Evolutionary conservation across 2,888 invertebrate genomes (phyloP), one percentile per base, ranked within the genome.

Genomic region (Trachelus troglodyta): DNA sequence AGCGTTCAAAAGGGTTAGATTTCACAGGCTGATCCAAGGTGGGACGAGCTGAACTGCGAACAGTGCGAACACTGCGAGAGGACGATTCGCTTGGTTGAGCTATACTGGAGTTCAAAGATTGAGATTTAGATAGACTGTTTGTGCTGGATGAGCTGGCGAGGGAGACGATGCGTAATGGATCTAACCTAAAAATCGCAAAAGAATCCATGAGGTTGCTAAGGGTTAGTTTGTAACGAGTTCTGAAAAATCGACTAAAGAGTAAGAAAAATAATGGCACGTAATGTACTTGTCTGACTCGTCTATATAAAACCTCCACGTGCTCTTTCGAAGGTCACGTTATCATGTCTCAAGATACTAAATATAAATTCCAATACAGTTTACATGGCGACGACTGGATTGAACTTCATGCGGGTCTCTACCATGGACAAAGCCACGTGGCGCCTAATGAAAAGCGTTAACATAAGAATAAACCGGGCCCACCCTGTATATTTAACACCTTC

Each of bases 1-100:
- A 82, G 83, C 85, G 84, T 81, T 81, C 75, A 83, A 80, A 80
- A 79, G 85, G 83, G 84, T 89, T 87, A 88, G 87, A 89, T 89
- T 89, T 88, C 89, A 89, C 86, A 86, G 82, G 81, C 84, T 85
- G 87, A 87, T 88, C 85, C 80, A 79, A 77, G 40, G 6, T 56
- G 23, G 40, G 40, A 56, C 77, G 78, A 77, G 80, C 74, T 35
- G 77, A 79, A 85, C 71, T 71, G 31, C 71, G 12, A 71, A 30
- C 71, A 33, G 71, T 15, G 40, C 40, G 23, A 56, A 56, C 6
- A 56, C 40, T 56, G 40, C 34, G 71, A 31, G 34, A 71, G 71
- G 31, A 71, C 34, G 71, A 71, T 31, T 34, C 71, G 71, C 71
- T 56, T 23, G 71, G 34, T 71, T 34, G 71, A 71, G 75, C 78